Evolutionary conservation across 2,113 vertebrate genomes (phyloP), one percentile per base, ranked within the genome.

Genomic region (Puma concolor): DNA sequence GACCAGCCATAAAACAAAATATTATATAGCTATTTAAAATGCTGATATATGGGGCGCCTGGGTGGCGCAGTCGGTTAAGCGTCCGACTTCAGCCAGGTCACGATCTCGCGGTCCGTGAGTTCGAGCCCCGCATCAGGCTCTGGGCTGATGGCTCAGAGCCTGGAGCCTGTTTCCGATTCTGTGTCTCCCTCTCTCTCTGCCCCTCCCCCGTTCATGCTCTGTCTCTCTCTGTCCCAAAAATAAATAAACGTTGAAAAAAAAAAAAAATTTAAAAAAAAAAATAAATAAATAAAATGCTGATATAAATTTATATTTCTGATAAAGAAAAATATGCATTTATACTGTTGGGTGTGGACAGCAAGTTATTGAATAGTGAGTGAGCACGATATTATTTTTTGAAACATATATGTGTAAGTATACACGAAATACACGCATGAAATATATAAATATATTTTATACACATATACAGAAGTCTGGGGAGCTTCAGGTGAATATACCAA

Each of bases 391-490:
- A 52, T 87, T 82, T 94, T 93, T 86, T 72, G 33, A 36, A 48
- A 25, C 29, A 44, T 4, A 33, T 29, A 60, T n/a, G 79, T 84
- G 91, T 72, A 38, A 89, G 23, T 29, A 77, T 50, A 74, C 11
- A 64, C 93, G 41, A 88, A 90, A 96, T 38, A 23, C 50, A 69
- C 7, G 13, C 72, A 84, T 91, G 63, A 91, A 95, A 97, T 57
- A 79, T 29, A 38, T 41, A 89, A 82, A 83, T 88, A 74, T 74
- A 87, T 69, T 90, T 91, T 64, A 83, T 52, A 69, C 4, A 38
- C 2, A 79, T 31, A 82, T 0, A 63, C 66, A 88, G 38, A 90
- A 92, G 6, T 63, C 41, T 90, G 41, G 23, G 81, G 48, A 41
- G 38, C 33, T 88, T 86, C 5, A n/a, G 36, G 19, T 67, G 14